These are phyloP conservation scores for Folsomia candida DNA, from an alignment of 2,888 invertebrate species.

Conservation along the genomic window DNA sequence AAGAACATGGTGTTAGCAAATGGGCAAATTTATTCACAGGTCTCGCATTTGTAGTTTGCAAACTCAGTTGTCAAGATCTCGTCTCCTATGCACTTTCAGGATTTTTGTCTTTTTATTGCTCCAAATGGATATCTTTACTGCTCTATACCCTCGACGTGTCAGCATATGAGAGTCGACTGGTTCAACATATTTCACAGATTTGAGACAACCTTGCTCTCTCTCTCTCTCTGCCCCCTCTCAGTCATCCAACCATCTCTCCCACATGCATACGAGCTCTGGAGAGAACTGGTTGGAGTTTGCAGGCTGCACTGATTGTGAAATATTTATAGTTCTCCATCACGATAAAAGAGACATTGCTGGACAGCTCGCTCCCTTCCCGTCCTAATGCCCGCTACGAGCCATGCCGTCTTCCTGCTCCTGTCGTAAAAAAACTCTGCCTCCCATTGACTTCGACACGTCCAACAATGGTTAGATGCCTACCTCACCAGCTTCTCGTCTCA, in stretches of 20 bases:
- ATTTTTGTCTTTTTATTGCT: conserved; percentile 49
- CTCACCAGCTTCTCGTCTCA: background rate
- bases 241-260: background rate
- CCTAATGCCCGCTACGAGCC: background rate
- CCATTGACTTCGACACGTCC: conserved; percentile 5
- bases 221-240: background rate
- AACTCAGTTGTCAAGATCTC: conserved; percentile 48
- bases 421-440: conserved; percentile 5
- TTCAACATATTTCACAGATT: background rate
- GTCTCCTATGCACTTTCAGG: conserved; percentile 21
- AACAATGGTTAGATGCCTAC: too few relatives aligned
- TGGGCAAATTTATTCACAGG: conserved; percentile 51
- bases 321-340: conserved; percentile 51
- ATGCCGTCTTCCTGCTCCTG: background rate
- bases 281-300: too few relatives aligned
- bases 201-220: background rate
- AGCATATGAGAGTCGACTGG: background rate
- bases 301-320: conserved; percentile 51
- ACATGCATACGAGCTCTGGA: too few relatives aligned
- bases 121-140: conserved; percentile 46
- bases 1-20: conserved; percentile 41
- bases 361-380: conserved; percentile 21
- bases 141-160: background rate
- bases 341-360: conserved; percentile 49
- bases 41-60: conserved; percentile 50